Conservation (phyloP, 2,888 invertebrate species). For the Proisotoma minuta region DNA sequence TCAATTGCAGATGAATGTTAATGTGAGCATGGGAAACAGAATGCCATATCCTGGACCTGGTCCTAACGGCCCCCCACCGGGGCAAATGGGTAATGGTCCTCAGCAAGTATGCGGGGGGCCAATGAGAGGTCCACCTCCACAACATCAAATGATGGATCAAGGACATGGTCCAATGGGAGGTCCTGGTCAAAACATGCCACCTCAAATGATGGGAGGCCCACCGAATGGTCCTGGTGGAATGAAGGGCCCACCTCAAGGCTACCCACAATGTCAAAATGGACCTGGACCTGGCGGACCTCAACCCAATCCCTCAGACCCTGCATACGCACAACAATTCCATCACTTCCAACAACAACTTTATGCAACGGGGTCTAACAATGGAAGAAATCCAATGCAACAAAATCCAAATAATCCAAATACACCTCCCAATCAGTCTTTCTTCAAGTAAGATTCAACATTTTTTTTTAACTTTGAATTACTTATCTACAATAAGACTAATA, state of each 20-base stretch:
- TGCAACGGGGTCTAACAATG: constrained; percentile 66
- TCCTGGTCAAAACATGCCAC: constrained; percentile 40
- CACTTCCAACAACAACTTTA: constrained; percentile 93
- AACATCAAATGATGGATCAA: constrained; percentile 46
- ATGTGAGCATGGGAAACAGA: constrained; percentile 48
- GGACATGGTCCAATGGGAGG: constrained; percentile 47
- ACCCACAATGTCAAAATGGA: constrained; percentile 69
- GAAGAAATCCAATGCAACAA: constrained; percentile 56
- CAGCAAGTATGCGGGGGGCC: constrained; percentile 48
- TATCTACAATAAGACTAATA: neutral
- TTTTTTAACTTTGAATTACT: neutral
- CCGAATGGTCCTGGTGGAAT: constrained; percentile 62
- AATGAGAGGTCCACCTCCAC: constrained; percentile 41
- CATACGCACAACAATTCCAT: constrained; percentile 91
- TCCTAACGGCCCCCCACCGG: constrained; percentile 34
- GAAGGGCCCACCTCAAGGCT: constrained; percentile 58
- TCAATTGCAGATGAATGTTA: constrained; percentile 48
- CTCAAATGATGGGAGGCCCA: constrained; percentile 51
- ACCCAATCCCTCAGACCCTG: constrained; percentile 80
- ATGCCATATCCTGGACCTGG: constrained; percentile 43
- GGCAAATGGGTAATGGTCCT: constrained; percentile 41
- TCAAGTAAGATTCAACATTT: constrained; percentile 37
- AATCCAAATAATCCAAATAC: constrained; percentile 47
- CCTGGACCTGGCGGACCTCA: constrained; percentile 78
- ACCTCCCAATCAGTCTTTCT: constrained; percentile 47